phyloP scores from a whole-genome alignment of 2,113 vertebrate genomes.

The Brachypteracias leptosomus region DNA sequence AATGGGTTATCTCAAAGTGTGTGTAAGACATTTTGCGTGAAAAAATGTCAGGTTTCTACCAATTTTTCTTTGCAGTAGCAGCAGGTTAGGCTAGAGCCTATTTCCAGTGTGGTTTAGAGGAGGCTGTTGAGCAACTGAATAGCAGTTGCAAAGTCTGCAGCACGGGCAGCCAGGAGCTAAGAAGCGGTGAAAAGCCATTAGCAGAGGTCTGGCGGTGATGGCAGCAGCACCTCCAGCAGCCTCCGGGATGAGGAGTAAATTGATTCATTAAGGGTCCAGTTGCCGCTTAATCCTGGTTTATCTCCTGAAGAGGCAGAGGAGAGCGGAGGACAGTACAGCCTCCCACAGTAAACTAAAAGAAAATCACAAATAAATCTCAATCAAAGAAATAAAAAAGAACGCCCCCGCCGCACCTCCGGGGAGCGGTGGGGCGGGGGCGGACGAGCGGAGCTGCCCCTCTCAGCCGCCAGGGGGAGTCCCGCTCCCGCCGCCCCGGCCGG shows the following conservation, averaged over 20 bases:
- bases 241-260: accelerated
- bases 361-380: too few relatives aligned
- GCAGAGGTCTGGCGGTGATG: accelerated
- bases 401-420: too few relatives aligned
- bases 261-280: accelerated
- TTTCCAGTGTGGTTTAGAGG: accelerated
- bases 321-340: accelerated
- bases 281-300: not conserved
- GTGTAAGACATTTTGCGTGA: accelerated
- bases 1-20: accelerated
- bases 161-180: accelerated
- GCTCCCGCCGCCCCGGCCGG: too few relatives aligned
- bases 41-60: not conserved
- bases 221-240: not conserved
- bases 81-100: not conserved
- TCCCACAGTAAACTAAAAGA: not conserved
- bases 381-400: not conserved
- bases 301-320: not conserved
- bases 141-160: accelerated
- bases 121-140: not conserved
- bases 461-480: not conserved
- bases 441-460: too few relatives aligned
- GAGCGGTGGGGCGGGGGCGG: too few relatives aligned
- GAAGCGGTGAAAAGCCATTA: accelerated
- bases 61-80: accelerated